Conservation (phyloP, 2,888 invertebrate genomes). For the Troides helena region DNA sequence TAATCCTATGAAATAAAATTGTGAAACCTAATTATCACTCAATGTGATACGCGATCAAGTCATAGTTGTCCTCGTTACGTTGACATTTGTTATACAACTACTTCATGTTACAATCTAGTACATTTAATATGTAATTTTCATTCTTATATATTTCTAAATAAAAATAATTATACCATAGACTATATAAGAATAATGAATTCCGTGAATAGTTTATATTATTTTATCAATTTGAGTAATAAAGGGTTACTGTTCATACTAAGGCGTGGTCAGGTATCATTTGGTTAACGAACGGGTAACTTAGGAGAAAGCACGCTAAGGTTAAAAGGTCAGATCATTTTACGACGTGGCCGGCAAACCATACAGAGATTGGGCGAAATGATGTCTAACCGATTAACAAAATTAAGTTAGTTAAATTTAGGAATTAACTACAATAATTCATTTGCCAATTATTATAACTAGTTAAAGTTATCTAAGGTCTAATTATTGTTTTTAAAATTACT, state of each 20-base stretch:
- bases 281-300: constrained; percentile 54
- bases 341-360: constrained; percentile 5
- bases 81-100: constrained; percentile 20
- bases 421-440: background rate
- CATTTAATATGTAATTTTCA: background rate
- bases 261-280: constrained; percentile 44
- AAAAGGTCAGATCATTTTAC: constrained; percentile 42
- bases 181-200: background rate
- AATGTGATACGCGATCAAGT: constrained; percentile 15
- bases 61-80: constrained; percentile 14
- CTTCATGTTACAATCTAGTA: background rate
- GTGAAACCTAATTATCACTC: constrained; percentile 15
- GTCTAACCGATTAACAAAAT: background rate
- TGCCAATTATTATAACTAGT: background rate
- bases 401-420: background rate
- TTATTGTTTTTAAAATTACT: background rate
- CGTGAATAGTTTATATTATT: constrained; percentile 15
- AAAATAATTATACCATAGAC: background rate
- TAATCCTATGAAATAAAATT: constrained; percentile 22
- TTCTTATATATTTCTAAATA: background rate
- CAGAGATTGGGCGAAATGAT: background rate
- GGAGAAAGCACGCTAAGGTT: constrained; percentile 59
- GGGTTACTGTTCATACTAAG: constrained; percentile 34
- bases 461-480: background rate
- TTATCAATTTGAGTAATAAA: constrained; percentile 12